phyloP scores from a whole-genome alignment of 2,113 vertebrate genomes.

The Copsychus sechellarum region DNA sequence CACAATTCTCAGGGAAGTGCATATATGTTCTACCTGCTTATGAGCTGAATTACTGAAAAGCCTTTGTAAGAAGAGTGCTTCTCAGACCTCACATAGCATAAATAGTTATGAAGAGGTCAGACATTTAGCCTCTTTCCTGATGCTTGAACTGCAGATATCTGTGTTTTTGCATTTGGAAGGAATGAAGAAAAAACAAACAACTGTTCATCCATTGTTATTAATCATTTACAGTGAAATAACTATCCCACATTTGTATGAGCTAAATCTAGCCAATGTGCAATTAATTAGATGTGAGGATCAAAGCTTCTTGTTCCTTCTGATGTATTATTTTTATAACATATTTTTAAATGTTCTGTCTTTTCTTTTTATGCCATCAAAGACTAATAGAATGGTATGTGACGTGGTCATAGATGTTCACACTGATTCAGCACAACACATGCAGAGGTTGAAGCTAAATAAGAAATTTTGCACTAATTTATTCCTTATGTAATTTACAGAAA shows the following conservation, averaged over 20 bases:
- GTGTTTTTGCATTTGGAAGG: background rate
- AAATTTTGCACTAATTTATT: background rate
- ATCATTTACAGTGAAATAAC: conserved; percentile 69
- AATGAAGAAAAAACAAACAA: conserved; percentile 48
- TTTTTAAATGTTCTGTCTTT: conserved; percentile 43
- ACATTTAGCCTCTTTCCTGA: background rate
- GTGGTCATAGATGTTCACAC: conserved; percentile 21
- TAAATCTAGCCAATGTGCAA: conserved; percentile 61
- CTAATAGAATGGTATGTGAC: conserved; percentile 64
- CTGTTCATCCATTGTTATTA: conserved; percentile 61
- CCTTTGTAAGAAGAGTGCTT: background rate
- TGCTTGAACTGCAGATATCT: conserved; percentile 24
- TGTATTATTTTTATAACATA: conserved; percentile 71
- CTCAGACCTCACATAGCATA: background rate
- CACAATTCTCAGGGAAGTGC: background rate
- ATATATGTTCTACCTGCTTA: background rate
- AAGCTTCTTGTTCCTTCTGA: conserved; percentile 67
- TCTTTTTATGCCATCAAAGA: conserved; percentile 54
- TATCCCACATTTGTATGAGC: conserved; percentile 50
- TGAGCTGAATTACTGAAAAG: background rate
- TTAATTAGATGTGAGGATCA: conserved; percentile 75
- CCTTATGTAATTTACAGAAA: background rate
- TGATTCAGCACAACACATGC: background rate
- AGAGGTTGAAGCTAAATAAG: background rate
- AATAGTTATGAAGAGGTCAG: background rate